Base-by-base conservation (phyloP, 1,140 invertebrate species). In the Cotesia glomerata region DNA sequence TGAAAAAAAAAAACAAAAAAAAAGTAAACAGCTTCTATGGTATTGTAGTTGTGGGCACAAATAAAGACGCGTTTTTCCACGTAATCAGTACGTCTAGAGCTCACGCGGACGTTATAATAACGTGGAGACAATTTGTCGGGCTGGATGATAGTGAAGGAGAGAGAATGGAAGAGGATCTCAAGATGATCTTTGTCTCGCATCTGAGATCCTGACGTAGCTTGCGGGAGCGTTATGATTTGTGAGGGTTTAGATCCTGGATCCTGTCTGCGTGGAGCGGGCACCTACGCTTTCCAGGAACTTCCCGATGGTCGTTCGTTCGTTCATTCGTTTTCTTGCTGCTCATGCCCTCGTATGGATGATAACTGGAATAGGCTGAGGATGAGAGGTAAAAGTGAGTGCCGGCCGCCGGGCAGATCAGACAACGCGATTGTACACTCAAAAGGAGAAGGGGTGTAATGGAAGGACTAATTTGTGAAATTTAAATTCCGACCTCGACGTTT, bases 391-490 rank as follows among this genome's bases (percentile, higher is more conserved):
- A 36, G 51, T 45, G 51, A 54, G 51, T 69, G 61, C 68, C 67
- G 74, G 69, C 61, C 65, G 74, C 58, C 64, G 51, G 49, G 65
- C 76, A 83, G 82, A 84, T 83, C 77, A 81, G 75, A 77, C 72
- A 64, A 59, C 45, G 67, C 74, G 85, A 85, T 85, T 81, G 77
- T 75, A 78, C 76, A n/a, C 16, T 13, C 9, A 56, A 18, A 56
- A 56, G 26, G 81, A 45, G 39, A 45, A 78, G 77, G 79, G 80
- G 80, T 86, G 84, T 86, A 86, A 86, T 86, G 84, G 84, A 85
- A 81, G 78, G 81, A 86, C 85, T 86, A 86, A 86, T 86, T 86
- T 86, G 85, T 78, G 84, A 86, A 85, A 86, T 86, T 86, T 84
- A 86, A 86, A 86, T 86, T 86, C 84, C 84, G 80, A 79, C 78